Evolutionary conservation across 2,113 vertebrate species (phyloP), one percentile per base, ranked within the genome.

Genomic region (Cyanoramphus novaezelandiae): DNA sequence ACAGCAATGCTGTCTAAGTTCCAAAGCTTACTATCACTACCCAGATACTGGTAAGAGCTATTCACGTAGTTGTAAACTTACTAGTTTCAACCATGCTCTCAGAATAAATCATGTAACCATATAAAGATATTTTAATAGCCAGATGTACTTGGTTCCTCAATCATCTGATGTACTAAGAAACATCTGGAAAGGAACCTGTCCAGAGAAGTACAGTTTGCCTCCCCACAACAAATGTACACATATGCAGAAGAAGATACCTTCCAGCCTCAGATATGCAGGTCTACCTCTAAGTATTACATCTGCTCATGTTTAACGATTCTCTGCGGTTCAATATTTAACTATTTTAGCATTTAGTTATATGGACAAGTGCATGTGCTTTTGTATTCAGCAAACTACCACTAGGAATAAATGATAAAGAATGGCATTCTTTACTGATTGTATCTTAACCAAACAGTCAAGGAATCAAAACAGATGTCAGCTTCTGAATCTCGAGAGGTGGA

Each of bases 161-260:
- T 97, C 95, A 96, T 94, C 82, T 95, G 91, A 98, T 63, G 88
- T 52, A 90, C 91, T 81, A 93, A 97, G 95, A 96, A 97, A 98
- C 97, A 97, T 98, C 97, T 98, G 96, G 89, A 89, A 95, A 97
- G 95, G 82, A 97, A 96, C 74, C 91, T 97, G 97, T 97, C 95
- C 96, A 97, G 94, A 80, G 91, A 94, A 97, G 78, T 65, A 92
- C 63, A 84, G 52, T 93, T 92, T 84, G 59, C 88, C 80, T 82
- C 86, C 60, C 50, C 50, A 25, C 88, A 94, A 93, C 94, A 92
- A 93, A 87, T 65, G 83, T 49, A 46, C 65, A 44, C 47, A 89
- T 43, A 71, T 0, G 0, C 69, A 93, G 28, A 31, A 60, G 60
- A 81, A 94, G 78, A 91, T 96, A 89, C 79, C 93, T 96, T 91